Conservation (phyloP, 1,140 invertebrate species). For the Drosophila virilis region DNA sequence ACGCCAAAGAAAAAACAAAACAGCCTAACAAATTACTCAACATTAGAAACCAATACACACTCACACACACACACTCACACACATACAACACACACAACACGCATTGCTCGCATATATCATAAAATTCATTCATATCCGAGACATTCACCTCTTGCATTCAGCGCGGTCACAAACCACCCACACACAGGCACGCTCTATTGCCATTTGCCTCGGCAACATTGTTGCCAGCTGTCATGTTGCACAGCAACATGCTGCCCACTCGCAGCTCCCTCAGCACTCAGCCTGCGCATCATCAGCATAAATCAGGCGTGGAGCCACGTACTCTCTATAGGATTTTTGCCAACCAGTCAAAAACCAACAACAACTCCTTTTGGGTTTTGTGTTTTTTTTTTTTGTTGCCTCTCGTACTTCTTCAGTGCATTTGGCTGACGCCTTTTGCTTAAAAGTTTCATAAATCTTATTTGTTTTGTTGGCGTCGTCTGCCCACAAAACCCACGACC, state of each 20-base stretch:
- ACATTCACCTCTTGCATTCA: constrained; percentile 57
- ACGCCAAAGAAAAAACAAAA: constrained; percentile 47
- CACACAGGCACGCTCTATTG: constrained; percentile 28
- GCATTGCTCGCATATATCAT: constrained; percentile 43
- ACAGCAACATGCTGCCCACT: constrained; percentile 50
- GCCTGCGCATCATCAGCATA: constrained; percentile 74
- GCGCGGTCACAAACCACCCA: constrained; percentile 56
- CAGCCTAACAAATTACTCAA: constrained; percentile 79
- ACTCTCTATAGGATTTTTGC: constrained; percentile 58
- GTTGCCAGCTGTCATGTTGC: constrained; percentile 52
- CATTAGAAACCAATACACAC: constrained; percentile 51
- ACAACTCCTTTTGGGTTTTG: constrained; percentile 29
- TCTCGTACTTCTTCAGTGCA: constrained; percentile 40
- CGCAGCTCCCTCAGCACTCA: constrained; percentile 14
- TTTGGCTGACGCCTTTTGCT: constrained; percentile 75
- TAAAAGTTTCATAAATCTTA: constrained; percentile 82
- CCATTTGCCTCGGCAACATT: constrained; percentile 47
- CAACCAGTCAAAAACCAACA: constrained; percentile 43
- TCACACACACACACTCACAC: constrained; percentile 24
- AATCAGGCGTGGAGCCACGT: constrained; percentile 62
- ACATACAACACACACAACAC: constrained; percentile 17
- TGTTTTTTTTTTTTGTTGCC: constrained; percentile 29
- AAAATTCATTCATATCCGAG: constrained; percentile 49
- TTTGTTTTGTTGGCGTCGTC: constrained; percentile 68
- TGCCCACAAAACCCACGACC: constrained; percentile 54